A percentile compares a stretch with the other conserved stretches of the same genome.
phyloP scores from a whole-genome alignment of 2,888 invertebrate species.

The Blastobasis adustella region DNA sequence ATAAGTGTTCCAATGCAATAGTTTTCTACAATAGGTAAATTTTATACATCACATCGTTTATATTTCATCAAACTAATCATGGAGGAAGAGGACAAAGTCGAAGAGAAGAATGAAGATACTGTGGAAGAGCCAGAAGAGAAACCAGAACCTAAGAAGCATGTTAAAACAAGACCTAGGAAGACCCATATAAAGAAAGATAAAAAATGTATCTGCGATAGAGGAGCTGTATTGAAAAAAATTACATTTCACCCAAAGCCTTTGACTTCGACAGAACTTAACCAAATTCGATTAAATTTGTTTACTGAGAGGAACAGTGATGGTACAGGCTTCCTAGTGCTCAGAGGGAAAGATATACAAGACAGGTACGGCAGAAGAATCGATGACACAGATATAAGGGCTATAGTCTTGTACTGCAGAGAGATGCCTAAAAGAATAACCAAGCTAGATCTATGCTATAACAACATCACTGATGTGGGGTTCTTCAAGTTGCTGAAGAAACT shows the following conservation, averaged over 20 bases:
- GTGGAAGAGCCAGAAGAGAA: too few species aligned
- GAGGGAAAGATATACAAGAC: conserved; percentile 65
- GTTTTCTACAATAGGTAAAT: too few species aligned
- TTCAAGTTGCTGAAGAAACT: conserved; percentile 51
- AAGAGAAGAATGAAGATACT: too few species aligned
- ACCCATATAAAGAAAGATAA: conserved; percentile 14
- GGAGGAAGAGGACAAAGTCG: too few species aligned
- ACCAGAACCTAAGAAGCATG: too few species aligned
- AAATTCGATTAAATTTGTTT: conserved; percentile 47
- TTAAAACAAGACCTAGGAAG: neutral
- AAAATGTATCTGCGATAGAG: conserved; percentile 47
- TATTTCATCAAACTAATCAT: too few species aligned
- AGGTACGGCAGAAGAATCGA: conserved; percentile 56
- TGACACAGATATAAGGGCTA: conserved; percentile 62
- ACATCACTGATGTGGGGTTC: conserved; percentile 69
- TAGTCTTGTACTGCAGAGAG: conserved; percentile 60
- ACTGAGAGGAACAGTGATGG: conserved; percentile 73
- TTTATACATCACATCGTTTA: too few species aligned
- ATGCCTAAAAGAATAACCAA: conserved; percentile 56
- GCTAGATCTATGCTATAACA: conserved; percentile 73
- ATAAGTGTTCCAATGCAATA: too few species aligned
- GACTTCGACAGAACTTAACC: conserved; percentile 32
- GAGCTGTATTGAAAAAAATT: conserved; percentile 34
- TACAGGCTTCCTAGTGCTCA: conserved; percentile 61
- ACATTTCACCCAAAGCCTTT: conserved; percentile 31